These are phyloP conservation scores for Hyphantria cunea DNA, from an alignment of 1,140 invertebrate species.

Conservation along the genomic window DNA sequence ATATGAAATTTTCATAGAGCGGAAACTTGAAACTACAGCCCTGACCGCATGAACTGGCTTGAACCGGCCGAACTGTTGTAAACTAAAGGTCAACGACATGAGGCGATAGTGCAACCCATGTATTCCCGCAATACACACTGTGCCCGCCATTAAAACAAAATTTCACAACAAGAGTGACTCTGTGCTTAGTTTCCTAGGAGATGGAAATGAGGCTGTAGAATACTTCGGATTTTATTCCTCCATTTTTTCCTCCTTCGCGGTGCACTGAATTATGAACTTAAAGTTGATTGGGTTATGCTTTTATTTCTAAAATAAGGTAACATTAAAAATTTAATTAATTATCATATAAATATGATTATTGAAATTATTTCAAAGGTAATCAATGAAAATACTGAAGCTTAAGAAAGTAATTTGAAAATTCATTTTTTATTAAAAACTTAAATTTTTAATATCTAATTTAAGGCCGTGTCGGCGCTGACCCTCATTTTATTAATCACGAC, in stretches of 20 bases:
- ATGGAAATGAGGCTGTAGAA: background rate
- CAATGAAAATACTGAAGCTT: too few species aligned
- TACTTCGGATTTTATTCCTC: background rate
- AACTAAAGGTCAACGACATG: conserved; percentile 13
- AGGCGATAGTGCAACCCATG: conserved; percentile 10
- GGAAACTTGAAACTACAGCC: conserved; percentile 23
- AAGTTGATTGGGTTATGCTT: background rate
- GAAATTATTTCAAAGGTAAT: too few species aligned
- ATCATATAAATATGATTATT: too few species aligned
- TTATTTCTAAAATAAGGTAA: too few species aligned
- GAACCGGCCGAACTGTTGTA: conserved; percentile 11
- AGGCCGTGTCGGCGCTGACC: too few species aligned
- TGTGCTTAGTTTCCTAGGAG: background rate
- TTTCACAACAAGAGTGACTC: background rate
- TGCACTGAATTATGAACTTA: background rate
- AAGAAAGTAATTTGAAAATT: too few species aligned
- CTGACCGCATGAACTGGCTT: conserved; percentile 32
- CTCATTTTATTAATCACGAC: too few species aligned
- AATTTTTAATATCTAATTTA: too few species aligned
- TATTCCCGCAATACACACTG: conserved; percentile 12
- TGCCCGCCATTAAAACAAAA: background rate
- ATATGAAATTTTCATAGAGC: conserved; percentile 7
- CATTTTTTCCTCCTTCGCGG: too few species aligned
- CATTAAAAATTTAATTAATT: too few species aligned
- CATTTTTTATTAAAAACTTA: too few species aligned